Evolutionary conservation across 2,797 vertebrate species (phyloP).

Genomic region (Catamblyrhynchus diadema): DNA sequence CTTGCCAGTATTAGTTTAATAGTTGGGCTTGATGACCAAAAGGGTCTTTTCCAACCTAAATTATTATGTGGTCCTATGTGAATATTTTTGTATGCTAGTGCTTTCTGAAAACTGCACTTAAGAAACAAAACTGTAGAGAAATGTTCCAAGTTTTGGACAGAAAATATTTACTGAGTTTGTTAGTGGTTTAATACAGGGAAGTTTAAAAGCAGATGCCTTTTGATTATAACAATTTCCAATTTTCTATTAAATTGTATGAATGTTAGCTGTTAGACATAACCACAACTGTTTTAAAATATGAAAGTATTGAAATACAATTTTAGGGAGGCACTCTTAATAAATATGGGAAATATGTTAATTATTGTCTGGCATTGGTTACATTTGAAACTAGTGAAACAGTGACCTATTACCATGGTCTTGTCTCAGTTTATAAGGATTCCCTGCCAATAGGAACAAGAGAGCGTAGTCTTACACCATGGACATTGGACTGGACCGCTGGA

Average conservation of each 20-base stretch:
- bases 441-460: not conserved
- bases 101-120: not conserved
- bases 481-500: not conserved
- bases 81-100: not conserved
- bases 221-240: not conserved
- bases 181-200: not conserved
- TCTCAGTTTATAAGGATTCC: not conserved
- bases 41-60: not conserved
- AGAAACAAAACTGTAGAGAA: not conserved
- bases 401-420: not conserved
- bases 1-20: not conserved
- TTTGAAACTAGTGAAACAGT: not conserved
- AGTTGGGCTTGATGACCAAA: rapidly evolving
- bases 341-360: not conserved
- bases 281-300: not conserved
- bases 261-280: not conserved
- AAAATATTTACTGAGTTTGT: not conserved
- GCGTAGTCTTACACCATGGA: rapidly evolving
- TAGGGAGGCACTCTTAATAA: not conserved
- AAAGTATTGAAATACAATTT: not conserved
- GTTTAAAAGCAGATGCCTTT: not conserved
- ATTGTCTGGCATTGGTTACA: not conserved
- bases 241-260: not conserved
- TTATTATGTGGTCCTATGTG: no score
- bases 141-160: not conserved